Evolutionary conservation across 2,888 invertebrate genomes (phyloP), one percentile per base, ranked within the genome.

Genomic region (Diaprepes abbreviatus): DNA sequence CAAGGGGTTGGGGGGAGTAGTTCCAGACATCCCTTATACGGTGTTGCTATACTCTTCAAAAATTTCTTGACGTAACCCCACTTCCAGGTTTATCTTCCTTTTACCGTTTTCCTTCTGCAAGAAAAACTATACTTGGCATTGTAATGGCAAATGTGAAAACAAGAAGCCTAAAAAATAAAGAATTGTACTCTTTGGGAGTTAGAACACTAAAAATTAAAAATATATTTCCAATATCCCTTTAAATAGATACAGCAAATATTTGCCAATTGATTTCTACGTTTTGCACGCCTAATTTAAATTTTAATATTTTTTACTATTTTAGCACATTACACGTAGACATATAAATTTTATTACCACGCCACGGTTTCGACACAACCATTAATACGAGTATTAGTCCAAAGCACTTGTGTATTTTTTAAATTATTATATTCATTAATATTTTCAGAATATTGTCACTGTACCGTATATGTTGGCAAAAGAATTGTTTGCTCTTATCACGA

Each of bases 391-490:
- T 63, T 52, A 52, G 43, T 55, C 19, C 58, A 31, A 17, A 38
- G 50, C 24, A 36, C 19, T 50, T 70, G 50, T 71, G 64, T 71
- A 71, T 71, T 71, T 71, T 71, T 71, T 55, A 54, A 63, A 68
- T 71, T 71, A 68, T 48, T 59, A 38, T 36, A 36, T 43, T 57
- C 59, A 64, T 71, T 68, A 59, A 54, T 60, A 35, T 66, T 67
- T 71, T 64, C 35, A n/a, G 36, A 40, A 67, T 28, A 36, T 55
- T 12, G 50, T 70, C 55, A 54, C 48, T 14, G 50, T 43, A n/a
- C 36, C 21, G 0, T 4, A 36, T 7, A 12, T 36, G 64, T 55
- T 66, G 57, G 58, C 66, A 55, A 58, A 48, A 45, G 12, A 28
- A 12, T 52, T 38, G 21, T 36, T 19, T 43, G 19, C 14, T 31